Evolutionary conservation across 2,888 invertebrate species (phyloP).

Genomic region (Rhabditophanes sp.): DNA sequence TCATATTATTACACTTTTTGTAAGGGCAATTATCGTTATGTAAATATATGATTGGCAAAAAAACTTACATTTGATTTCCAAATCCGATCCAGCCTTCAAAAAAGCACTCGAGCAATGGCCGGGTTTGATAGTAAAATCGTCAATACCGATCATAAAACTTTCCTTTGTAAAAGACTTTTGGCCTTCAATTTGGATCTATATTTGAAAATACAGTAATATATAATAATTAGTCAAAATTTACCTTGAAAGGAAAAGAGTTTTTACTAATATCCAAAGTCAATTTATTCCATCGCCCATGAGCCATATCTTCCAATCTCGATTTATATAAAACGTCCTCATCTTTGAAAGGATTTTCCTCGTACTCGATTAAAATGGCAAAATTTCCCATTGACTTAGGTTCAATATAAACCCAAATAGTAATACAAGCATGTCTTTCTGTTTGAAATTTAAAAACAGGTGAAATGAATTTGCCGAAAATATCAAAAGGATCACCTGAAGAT

Average conservation of each 20-base stretch:
- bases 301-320: constrained; percentile 1
- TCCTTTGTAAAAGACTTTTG: constrained; percentile 4
- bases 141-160: constrained; percentile 12
- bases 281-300: constrained; percentile 8
- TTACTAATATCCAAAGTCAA: constrained; percentile 3
- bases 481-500: constrained; percentile 8
- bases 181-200: constrained; percentile 16
- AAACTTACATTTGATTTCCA: too few species aligned
- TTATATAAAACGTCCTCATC: constrained; percentile 4
- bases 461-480: constrained; percentile 13
- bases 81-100: too few species aligned
- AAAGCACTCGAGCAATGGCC: constrained; percentile 12
- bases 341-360: constrained; percentile 8
- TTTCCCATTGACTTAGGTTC: constrained; percentile 7
- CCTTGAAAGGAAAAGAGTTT: constrained; percentile 4
- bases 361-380: neutral
- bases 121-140: constrained; percentile 12
- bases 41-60: too few species aligned
- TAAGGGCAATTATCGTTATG: too few species aligned
- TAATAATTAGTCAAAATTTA: constrained; percentile 7
- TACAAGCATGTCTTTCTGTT: neutral
- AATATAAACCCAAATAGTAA: constrained; percentile 4
- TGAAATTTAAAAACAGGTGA: constrained; percentile 13
- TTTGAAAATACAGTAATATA: constrained; percentile 12
- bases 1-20: too few species aligned